phyloP scores from a whole-genome alignment of 2,888 invertebrate genomes.

The Aphelenchoides bicaudatus region DNA sequence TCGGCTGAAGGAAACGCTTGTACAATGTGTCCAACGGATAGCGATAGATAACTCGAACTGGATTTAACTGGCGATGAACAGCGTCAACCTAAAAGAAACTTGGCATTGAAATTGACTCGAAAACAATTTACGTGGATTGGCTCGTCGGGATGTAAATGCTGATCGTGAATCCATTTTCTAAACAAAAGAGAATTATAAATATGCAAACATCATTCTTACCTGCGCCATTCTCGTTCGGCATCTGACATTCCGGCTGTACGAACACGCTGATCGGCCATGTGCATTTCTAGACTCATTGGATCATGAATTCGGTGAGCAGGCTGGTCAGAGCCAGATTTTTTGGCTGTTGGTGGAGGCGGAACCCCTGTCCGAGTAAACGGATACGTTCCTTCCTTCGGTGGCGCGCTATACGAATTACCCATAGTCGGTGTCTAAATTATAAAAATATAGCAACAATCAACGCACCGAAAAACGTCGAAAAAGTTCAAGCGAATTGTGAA shows the following conservation, averaged over 20 bases:
- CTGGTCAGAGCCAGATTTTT: conserved; percentile 45
- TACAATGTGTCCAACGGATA: conserved; percentile 58
- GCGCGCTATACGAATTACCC: conserved; percentile 57
- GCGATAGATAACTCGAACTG: conserved; percentile 54
- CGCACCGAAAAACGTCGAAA: no score
- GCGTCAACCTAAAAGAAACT: no score
- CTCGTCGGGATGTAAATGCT: conserved; percentile 60
- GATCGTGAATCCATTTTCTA: conserved; percentile 52
- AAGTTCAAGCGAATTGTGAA: no score
- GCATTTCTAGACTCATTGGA: conserved; percentile 58
- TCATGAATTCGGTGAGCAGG: conserved; percentile 55
- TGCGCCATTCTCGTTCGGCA: conserved; percentile 59
- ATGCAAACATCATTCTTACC: conserved; percentile 25
- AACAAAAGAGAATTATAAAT: conserved; percentile 15
- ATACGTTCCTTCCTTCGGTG: conserved; percentile 49
- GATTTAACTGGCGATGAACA: conserved; percentile 58
- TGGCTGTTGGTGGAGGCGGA: conserved; percentile 49
- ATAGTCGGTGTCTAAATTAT: conserved; percentile 29
- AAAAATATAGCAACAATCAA: neutral
- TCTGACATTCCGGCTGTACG: conserved; percentile 52
- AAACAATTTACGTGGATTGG: conserved; percentile 56
- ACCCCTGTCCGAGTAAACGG: conserved; percentile 57
- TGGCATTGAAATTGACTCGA: no score
- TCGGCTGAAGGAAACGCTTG: conserved; percentile 54
- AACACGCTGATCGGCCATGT: conserved; percentile 51